Evolutionary conservation across 1,140 invertebrate species (phyloP).

Genomic region (Cotesia glomerata): DNA sequence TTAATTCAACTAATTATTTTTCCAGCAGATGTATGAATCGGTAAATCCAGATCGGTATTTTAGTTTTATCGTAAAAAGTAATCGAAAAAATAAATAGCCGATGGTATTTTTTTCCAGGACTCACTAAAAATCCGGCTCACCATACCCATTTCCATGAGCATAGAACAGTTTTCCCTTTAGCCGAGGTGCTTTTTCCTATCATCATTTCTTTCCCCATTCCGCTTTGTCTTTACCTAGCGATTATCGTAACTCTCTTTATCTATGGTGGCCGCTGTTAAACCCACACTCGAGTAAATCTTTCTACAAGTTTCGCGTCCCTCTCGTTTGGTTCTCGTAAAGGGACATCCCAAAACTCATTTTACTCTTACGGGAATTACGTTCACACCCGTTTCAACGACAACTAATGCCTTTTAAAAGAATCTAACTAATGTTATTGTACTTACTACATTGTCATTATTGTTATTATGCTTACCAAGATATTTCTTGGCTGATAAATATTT

Average conservation of each 20-base stretch:
- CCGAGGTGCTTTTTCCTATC: not conserved
- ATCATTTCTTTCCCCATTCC: not conserved
- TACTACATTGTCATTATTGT: not conserved
- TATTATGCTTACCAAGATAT: not conserved
- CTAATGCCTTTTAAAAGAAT: constrained; percentile 28
- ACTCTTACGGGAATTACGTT: constrained; percentile 36
- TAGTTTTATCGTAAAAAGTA: not conserved
- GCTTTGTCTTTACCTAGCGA: constrained; percentile 37
- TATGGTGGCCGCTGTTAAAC: constrained; percentile 16
- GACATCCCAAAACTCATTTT: constrained; percentile 14
- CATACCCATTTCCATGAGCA: not conserved
- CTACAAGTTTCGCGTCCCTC: not conserved
- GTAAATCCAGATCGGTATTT: too few relatives aligned
- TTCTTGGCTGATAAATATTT: not conserved
- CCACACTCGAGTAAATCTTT: constrained; percentile 20
- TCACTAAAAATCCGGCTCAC: not conserved
- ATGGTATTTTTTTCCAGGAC: not conserved
- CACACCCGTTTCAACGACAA: constrained; percentile 28
- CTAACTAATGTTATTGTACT: not conserved
- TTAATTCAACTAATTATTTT: not conserved
- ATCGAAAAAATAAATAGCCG: not conserved
- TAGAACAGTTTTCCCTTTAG: not conserved
- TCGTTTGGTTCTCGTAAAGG: not conserved
- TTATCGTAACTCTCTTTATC: constrained; percentile 52
- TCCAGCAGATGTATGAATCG: not conserved